phyloP scores from a whole-genome alignment of 2,113 vertebrate genomes.

The Chloropsis cyanopogon region DNA sequence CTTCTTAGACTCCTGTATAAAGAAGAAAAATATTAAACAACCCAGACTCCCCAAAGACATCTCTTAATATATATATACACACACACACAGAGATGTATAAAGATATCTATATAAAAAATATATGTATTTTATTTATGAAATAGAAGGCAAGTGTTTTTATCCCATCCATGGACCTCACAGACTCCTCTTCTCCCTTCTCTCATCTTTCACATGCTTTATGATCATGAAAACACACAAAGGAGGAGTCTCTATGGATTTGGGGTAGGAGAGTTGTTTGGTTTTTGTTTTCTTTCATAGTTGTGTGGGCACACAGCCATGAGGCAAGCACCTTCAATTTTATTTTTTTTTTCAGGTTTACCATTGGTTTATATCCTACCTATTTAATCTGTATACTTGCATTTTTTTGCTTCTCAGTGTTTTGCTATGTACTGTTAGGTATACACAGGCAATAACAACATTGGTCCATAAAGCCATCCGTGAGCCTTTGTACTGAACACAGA shows the following conservation, averaged over 20 bases:
- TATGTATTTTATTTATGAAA: background rate
- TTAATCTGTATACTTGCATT: background rate
- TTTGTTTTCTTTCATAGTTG: background rate
- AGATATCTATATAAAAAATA: background rate
- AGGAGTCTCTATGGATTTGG: background rate
- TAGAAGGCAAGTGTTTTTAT: background rate
- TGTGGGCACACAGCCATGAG: background rate
- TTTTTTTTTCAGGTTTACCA: background rate
- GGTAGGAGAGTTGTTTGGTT: background rate
- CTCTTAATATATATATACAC: background rate
- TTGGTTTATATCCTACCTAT: background rate
- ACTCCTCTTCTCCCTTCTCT: background rate
- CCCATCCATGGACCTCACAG: background rate
- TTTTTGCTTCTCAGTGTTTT: background rate
- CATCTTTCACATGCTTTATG: background rate
- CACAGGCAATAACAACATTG: background rate
- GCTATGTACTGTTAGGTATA: background rate
- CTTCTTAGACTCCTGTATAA: background rate
- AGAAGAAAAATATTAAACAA: background rate
- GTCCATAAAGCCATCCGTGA: background rate
- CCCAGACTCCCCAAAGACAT: background rate
- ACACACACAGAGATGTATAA: background rate
- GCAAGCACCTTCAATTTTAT: background rate
- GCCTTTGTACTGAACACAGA: constrained; percentile 19
- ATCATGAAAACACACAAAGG: background rate